phyloP scores from a whole-genome alignment of 2,113 vertebrate genomes.

The Ophiodon elongatus region DNA sequence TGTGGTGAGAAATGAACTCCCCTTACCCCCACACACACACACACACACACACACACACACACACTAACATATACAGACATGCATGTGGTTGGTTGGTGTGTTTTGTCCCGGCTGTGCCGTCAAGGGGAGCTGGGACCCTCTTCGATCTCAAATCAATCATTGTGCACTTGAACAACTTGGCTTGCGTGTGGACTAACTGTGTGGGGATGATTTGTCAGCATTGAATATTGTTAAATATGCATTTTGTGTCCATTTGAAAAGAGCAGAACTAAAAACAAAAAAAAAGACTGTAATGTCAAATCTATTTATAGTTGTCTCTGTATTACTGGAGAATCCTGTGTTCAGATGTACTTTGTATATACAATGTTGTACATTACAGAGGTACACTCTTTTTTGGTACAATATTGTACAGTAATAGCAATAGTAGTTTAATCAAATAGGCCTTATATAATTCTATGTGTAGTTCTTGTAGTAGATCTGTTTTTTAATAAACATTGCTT shows the following conservation, averaged over 20 bases:
- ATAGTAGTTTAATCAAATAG: constrained; percentile 88
- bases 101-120: constrained; percentile 66
- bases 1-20: constrained; percentile 40
- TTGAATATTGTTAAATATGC: constrained; percentile 84
- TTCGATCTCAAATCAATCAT: constrained; percentile 75
- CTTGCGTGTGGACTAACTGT: constrained; percentile 83
- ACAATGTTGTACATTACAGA: constrained; percentile 95
- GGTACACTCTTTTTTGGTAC: constrained; percentile 92
- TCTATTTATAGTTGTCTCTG: constrained; percentile 90
- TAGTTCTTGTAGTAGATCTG: constrained; percentile 87
- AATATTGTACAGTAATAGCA: constrained; percentile 94
- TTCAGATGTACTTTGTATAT: constrained; percentile 95
- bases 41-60: constrained; percentile 36
- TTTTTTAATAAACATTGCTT: constrained; percentile 89
- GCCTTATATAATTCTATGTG: constrained; percentile 87
- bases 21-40: constrained; percentile 36
- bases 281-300: constrained; percentile 83
- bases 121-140: constrained; percentile 60
- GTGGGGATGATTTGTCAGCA: constrained; percentile 78
- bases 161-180: constrained; percentile 83
- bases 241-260: constrained; percentile 83
- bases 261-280: constrained; percentile 78
- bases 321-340: constrained; percentile 90
- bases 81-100: constrained; percentile 70
- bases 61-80: constrained; percentile 48